phyloP scores from a whole-genome alignment of 2,113 vertebrate genomes.

The Todiramphus saurophagus region DNA sequence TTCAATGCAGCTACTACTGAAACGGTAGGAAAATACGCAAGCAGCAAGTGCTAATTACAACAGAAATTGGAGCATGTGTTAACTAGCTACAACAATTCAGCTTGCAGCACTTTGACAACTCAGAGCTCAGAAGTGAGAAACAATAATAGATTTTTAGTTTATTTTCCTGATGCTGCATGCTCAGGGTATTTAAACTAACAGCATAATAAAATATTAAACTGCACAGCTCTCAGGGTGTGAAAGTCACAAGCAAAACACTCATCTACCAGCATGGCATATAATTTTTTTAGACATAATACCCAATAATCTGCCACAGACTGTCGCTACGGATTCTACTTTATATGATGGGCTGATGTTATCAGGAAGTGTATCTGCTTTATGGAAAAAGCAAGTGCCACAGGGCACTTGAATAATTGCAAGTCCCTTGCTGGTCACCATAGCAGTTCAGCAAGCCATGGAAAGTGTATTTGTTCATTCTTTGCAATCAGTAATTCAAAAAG shows the following conservation, averaged over 20 bases:
- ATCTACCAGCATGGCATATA: slow-evolving; percentile 27
- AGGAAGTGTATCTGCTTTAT: not conserved
- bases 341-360: not conserved
- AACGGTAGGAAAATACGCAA: not conserved
- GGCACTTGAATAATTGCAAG: slow-evolving; percentile 56
- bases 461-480: not conserved
- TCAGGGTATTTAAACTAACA: slow-evolving; percentile 49
- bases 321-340: not conserved
- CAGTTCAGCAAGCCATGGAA: not conserved
- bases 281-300: slow-evolving; percentile 59
- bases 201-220: slow-evolving; percentile 59
- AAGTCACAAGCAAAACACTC: slow-evolving; percentile 43
- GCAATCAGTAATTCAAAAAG: not conserved
- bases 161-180: slow-evolving; percentile 51
- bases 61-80: slow-evolving; percentile 42
- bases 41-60: slow-evolving; percentile 53
- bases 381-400: slow-evolving; percentile 60
- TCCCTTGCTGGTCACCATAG: not conserved
- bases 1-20: not conserved
- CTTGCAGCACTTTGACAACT: slow-evolving; percentile 38
- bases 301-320: slow-evolving; percentile 60
- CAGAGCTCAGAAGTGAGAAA: slow-evolving; percentile 29
- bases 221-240: slow-evolving; percentile 56
- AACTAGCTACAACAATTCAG: slow-evolving; percentile 55
- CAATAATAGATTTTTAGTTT: slow-evolving; percentile 49